Evolutionary conservation across 2,113 vertebrate genomes (phyloP).

Genomic region (Daubentonia madagascariensis): DNA sequence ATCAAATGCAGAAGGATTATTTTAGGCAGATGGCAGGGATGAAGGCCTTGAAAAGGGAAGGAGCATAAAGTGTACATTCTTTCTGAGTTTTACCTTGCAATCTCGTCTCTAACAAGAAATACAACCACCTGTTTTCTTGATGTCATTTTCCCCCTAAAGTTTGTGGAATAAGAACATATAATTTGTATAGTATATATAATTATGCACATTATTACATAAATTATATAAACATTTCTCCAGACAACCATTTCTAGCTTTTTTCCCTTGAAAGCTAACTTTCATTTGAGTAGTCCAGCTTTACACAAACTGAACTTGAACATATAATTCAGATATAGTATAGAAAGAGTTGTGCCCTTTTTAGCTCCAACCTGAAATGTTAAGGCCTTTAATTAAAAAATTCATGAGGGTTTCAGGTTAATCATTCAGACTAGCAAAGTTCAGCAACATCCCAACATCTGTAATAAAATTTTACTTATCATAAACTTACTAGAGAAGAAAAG

Average conservation of each 20-base stretch:
- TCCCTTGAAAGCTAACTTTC: neutral
- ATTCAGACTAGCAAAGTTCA: constrained; percentile 1
- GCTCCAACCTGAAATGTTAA: neutral
- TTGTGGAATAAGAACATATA: neutral
- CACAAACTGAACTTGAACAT: neutral
- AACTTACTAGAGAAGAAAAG: neutral
- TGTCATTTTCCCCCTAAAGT: neutral
- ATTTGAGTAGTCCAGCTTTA: neutral
- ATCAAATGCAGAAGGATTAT: neutral
- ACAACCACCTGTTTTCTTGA: neutral
- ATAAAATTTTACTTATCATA: neutral
- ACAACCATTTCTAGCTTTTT: neutral
- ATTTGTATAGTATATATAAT: neutral
- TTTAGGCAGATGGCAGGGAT: neutral
- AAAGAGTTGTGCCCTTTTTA: neutral
- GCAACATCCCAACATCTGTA: neutral
- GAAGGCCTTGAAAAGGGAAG: neutral
- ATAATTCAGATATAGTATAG: neutral
- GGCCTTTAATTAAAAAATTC: constrained; percentile 9
- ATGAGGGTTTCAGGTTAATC: neutral
- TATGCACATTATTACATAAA: neutral
- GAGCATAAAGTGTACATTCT: neutral
- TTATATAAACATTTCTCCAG: neutral
- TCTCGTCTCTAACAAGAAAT: neutral
- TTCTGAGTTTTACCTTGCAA: neutral